Conservation (phyloP, 2,797 vertebrate species). For the Margarornis squamiger region DNA sequence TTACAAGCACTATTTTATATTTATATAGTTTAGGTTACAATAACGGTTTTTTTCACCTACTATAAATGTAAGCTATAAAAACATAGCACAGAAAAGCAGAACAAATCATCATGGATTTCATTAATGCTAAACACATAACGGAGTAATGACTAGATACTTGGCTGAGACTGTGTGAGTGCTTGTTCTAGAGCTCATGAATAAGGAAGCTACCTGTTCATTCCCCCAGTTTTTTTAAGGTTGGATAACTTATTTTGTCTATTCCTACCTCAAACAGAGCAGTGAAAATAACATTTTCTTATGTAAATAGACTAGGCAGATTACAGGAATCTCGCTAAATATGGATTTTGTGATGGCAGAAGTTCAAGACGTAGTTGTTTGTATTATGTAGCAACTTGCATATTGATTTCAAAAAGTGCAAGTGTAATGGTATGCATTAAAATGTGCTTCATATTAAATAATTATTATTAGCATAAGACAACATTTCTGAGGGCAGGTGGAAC, state of each 20-base stretch:
- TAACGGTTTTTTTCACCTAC: background rate
- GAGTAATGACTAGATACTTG: background rate
- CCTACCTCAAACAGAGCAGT: background rate
- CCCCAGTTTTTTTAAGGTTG: background rate
- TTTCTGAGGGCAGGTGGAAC: background rate
- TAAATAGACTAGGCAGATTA: background rate
- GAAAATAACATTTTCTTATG: conserved; percentile 9
- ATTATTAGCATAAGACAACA: background rate
- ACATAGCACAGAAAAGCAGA: background rate
- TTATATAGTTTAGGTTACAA: background rate
- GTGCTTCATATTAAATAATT: background rate
- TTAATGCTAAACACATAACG: background rate
- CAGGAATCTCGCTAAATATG: conserved; percentile 27
- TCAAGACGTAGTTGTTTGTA: background rate
- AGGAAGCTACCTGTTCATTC: background rate
- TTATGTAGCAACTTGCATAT: background rate
- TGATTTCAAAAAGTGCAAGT: background rate
- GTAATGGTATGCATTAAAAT: background rate
- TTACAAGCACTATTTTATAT: background rate
- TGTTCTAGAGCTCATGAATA: background rate
- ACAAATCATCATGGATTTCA: background rate
- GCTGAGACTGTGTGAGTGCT: background rate
- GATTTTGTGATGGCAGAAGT: conserved; percentile 6
- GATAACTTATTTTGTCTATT: background rate
- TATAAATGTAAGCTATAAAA: background rate